Conservation (phyloP, 1,140 invertebrate species). For the Eumeta japonica region DNA sequence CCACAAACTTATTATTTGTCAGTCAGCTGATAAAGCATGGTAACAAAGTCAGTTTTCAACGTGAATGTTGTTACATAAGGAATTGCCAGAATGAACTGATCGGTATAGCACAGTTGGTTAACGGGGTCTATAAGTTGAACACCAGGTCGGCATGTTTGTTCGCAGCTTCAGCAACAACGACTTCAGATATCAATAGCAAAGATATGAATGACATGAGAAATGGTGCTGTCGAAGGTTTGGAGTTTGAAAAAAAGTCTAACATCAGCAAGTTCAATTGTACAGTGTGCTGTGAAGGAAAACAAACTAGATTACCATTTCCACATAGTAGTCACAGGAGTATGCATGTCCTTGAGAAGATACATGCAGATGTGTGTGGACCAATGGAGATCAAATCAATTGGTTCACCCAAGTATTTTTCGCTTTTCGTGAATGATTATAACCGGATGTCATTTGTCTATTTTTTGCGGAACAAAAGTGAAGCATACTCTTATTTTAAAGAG, state of each 20-base stretch:
- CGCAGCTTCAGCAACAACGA: conserved; percentile 8
- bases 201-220: conserved; percentile 12
- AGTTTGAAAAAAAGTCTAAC: conserved; percentile 13
- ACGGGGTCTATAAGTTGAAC: conserved; percentile 22
- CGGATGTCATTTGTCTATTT: conserved; percentile 31
- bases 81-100: conserved; percentile 13
- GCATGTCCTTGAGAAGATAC: conserved; percentile 23
- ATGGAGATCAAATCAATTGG: conserved; percentile 28
- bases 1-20: conserved; percentile 22
- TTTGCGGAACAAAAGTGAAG: conserved; percentile 26
- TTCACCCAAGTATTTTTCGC: conserved; percentile 27
- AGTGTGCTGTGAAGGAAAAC: conserved; percentile 18
- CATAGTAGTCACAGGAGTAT: conserved; percentile 8
- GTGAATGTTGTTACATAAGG: conserved; percentile 13
- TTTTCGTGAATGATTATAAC: conserved; percentile 32
- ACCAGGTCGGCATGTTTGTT: conserved; percentile 12
- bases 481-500: conserved; percentile 18
- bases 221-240: conserved; percentile 14
- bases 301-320: conserved; percentile 17
- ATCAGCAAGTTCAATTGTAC: conserved; percentile 12
- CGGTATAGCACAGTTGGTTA: too few species aligned
- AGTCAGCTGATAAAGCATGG: conserved; percentile 20
- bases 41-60: conserved; percentile 15
- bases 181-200: conserved; percentile 10
- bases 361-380: conserved; percentile 39